Evolutionary conservation across 2,797 vertebrate species (phyloP).

Genomic region (Sarcoramphus papa): DNA sequence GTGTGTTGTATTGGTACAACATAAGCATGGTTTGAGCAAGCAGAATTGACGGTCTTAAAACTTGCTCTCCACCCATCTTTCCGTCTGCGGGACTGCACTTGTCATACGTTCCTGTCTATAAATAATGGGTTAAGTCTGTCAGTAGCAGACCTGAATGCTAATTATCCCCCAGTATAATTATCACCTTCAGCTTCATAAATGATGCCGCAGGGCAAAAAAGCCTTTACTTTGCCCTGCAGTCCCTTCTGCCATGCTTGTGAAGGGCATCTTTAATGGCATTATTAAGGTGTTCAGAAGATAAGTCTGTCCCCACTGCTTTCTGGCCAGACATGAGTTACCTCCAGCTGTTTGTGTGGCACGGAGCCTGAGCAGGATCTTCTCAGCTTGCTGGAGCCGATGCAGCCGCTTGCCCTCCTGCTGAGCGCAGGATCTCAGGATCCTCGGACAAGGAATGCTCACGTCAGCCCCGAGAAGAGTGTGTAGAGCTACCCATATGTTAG

Average conservation of each 20-base stretch:
- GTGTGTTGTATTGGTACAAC: not conserved
- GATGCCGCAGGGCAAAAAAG: not conserved
- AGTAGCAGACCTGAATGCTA: not conserved
- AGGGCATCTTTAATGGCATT: not conserved
- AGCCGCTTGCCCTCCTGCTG: not conserved
- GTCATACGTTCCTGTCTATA: fast-evolving
- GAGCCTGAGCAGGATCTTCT: not conserved
- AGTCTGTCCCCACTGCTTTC: not conserved
- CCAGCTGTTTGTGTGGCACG: not conserved
- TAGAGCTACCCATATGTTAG: not conserved
- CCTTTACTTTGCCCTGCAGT: not conserved
- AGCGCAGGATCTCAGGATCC: not conserved
- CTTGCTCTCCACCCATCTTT: not conserved
- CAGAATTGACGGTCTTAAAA: not conserved
- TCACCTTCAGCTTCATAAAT: not conserved
- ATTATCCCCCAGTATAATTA: not conserved
- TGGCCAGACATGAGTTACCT: not conserved
- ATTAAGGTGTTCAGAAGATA: no score
- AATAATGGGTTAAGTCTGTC: not conserved
- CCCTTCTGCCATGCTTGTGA: not conserved
- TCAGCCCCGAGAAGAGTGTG: not conserved
- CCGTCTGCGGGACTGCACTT: not conserved
- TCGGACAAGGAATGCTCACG: fast-evolving
- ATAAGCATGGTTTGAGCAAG: not conserved
- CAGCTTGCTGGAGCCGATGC: not conserved